phyloP scores from a whole-genome alignment of 1,140 invertebrate species.

The Drosophila aff. region DNA sequence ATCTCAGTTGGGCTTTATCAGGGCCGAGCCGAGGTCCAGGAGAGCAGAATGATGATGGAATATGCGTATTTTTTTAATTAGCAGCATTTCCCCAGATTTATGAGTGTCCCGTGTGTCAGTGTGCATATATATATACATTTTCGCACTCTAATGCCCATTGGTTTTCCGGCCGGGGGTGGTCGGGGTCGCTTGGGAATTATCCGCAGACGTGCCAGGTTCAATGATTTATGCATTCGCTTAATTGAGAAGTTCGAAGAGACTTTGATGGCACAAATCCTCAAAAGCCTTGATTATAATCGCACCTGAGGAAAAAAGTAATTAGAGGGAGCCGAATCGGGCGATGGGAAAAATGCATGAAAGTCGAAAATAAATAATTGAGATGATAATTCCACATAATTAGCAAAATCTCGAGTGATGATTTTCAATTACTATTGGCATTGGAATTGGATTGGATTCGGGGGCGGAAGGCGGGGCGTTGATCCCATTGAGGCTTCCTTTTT shows the following conservation, averaged over 20 bases:
- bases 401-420: constrained; percentile 82
- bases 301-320: constrained; percentile 78
- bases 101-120: constrained; percentile 60
- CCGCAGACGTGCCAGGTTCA: constrained; percentile 68
- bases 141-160: constrained; percentile 70
- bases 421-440: constrained; percentile 74
- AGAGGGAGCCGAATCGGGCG: constrained; percentile 36
- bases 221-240: constrained; percentile 85
- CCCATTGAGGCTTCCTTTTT: constrained; percentile 29
- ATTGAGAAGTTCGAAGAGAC: constrained; percentile 82
- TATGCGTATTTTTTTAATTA: constrained; percentile 84
- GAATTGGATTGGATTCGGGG: constrained; percentile 34
- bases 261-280: constrained; percentile 77
- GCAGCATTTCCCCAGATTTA: constrained; percentile 77
- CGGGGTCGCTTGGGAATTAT: constrained; percentile 76
- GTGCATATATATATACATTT: constrained; percentile 46
- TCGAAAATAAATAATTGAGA: constrained; percentile 83
- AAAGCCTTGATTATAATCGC: constrained; percentile 81
- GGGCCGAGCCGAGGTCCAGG: constrained; percentile 41
- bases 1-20: constrained; percentile 75
- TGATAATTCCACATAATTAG: constrained; percentile 84
- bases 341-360: constrained; percentile 68
- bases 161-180: constrained; percentile 7
- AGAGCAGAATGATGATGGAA: constrained; percentile 79
- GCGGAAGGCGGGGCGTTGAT: constrained; percentile 12